Conservation (phyloP, 2,113 vertebrate genomes). For the Crotalus tigris region DNA sequence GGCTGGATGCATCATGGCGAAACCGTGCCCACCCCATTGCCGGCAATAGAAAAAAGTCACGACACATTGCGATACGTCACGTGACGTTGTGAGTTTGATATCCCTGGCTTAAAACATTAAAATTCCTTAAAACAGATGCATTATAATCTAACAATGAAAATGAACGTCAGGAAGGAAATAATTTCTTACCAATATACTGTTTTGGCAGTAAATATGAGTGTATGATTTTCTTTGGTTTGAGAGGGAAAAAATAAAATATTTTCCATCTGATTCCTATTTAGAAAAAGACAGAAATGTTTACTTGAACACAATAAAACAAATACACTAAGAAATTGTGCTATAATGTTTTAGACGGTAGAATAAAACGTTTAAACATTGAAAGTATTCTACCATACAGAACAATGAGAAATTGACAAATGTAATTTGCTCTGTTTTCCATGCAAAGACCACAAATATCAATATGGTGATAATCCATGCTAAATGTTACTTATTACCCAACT, state of each 20-base stretch:
- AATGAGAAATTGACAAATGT: neutral
- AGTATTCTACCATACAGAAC: neutral
- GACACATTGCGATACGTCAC: no score
- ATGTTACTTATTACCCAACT: neutral
- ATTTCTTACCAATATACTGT: slow-evolving; percentile 86
- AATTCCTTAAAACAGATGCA: slow-evolving; percentile 3
- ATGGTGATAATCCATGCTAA: neutral
- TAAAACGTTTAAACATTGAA: neutral
- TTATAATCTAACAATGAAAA: neutral
- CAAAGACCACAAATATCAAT: neutral
- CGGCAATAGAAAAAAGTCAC: no score
- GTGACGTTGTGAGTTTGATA: no score
- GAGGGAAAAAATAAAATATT: slow-evolving; percentile 88
- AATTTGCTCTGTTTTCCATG: neutral
- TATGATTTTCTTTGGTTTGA: slow-evolving; percentile 84
- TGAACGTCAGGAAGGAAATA: neutral
- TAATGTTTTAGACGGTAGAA: neutral
- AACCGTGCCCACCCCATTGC: no score
- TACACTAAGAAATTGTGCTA: neutral
- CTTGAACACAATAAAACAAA: slow-evolving; percentile 4
- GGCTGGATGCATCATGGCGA: no score
- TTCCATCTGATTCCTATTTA: slow-evolving; percentile 78
- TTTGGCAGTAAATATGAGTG: slow-evolving; percentile 89
- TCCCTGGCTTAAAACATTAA: neutral
- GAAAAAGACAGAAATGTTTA: slow-evolving; percentile 27